Evolutionary conservation across 2,113 vertebrate genomes (phyloP).

Genomic region (Astatotilapia flaviijosephi): DNA sequence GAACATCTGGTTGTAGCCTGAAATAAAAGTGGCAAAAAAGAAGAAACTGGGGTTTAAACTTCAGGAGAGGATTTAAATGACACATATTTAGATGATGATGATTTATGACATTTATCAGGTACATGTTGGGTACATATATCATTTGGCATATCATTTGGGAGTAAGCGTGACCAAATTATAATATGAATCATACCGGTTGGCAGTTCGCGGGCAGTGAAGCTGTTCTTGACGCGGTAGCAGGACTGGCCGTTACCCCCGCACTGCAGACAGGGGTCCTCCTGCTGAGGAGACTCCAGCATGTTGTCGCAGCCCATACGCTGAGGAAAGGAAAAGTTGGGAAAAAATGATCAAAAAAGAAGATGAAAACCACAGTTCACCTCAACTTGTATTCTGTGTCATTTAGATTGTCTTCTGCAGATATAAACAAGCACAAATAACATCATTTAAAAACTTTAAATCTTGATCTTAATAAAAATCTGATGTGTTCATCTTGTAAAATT

Average conservation of each 20-base stretch:
- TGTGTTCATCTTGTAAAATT: rapidly evolving
- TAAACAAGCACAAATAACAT: neutral
- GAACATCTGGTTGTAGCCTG: conserved; percentile 95
- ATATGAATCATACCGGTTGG: conserved; percentile 75
- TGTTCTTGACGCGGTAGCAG: conserved; percentile 79
- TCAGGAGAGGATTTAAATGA: neutral
- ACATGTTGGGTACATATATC: neutral
- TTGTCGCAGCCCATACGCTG: conserved; percentile 91
- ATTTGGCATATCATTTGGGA: neutral
- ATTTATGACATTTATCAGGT: neutral
- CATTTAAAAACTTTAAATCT: neutral
- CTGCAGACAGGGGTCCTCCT: conserved; percentile 89
- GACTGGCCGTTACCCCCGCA: conserved; percentile 86
- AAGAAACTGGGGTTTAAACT: neutral
- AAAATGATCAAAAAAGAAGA: neutral
- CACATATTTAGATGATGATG: neutral
- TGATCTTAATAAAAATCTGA: rapidly evolving
- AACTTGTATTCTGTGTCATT: neutral
- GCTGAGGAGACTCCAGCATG: conserved; percentile 80
- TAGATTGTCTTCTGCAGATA: neutral
- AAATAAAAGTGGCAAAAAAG: neutral
- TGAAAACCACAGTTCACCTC: neutral
- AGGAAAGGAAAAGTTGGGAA: rapidly evolving
- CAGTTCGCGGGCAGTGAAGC: conserved; percentile 73
- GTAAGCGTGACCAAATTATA: neutral